Evolutionary conservation across 1,140 invertebrate genomes (phyloP), one percentile per base, ranked within the genome.

Genomic region (Drosophila nasuta): DNA sequence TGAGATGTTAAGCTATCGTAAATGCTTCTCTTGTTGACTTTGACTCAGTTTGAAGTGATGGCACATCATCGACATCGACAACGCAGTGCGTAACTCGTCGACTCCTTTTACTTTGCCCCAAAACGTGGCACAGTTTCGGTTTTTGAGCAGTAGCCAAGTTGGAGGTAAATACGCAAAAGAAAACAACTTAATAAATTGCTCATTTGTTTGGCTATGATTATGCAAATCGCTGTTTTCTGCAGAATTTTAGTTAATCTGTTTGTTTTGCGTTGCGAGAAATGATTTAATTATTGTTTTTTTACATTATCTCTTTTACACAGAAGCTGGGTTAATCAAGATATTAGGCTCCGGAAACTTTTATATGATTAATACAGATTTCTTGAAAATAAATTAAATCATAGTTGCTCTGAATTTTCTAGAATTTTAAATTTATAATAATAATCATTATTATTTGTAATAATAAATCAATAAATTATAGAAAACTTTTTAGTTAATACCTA

Each of bases 1-100:
- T 77, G 74, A 66, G 77, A 57, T 76, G 76, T 80, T 79, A 64
- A 43, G 52, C 71, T 52, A 67, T 63, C 45, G 62, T 25, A 25
- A 49, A 58, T 82, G 48, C 59, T 46, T 45, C 52, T 25, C 52
- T 25, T 13, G 46, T 33, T 30, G 11, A 11, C 6, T 11, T 35
- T 7, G 28, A 33, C 35, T 38, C 35, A n/a, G 62, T 15, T 73
- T 82, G 66, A 72, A 83, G 72, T 80, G 81, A 71, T 80, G 81
- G 80, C 81, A 80, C 81, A 80, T 83, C 77, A 82, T 20, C 25
- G 2, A 1, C 41, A 7, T 41, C 38, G 11, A 11, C 38, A 46
- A 7, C 20, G 6, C 30, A 65, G 69, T 82, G 79, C 79, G 69
- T 64, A 30, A 64, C n/a, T 25, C 38, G 43, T 25, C 38, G 57